Conservation (phyloP, 2,797 vertebrate species). For the Cetoscarus ocellatus region DNA sequence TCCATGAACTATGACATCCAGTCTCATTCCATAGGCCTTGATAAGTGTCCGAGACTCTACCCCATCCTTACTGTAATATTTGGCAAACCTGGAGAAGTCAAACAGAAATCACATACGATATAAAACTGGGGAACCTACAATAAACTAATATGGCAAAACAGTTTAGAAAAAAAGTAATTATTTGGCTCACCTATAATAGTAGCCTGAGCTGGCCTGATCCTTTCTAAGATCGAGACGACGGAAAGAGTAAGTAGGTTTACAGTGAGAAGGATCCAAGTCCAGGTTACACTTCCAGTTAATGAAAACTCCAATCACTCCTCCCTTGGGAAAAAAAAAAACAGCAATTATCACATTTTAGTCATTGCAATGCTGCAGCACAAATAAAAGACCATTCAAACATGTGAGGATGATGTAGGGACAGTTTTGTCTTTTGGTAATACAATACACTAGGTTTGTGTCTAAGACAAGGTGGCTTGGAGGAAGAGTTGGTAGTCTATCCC, state of each 20-base stretch:
- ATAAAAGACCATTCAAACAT: not conserved
- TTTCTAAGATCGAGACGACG: constrained; percentile 87
- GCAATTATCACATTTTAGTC: not conserved
- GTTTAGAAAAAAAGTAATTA: not conserved
- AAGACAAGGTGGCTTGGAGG: no score
- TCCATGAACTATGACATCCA: constrained; percentile 93
- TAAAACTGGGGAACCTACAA: not conserved
- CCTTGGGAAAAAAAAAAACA: constrained; percentile 72
- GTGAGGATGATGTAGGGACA: not conserved
- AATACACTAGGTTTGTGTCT: no score
- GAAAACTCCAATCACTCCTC: constrained; percentile 90
- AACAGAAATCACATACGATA: not conserved
- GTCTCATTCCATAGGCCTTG: constrained; percentile 91
- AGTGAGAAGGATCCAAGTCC: constrained; percentile 84
- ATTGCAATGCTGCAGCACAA: not conserved
- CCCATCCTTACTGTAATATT: constrained; percentile 86
- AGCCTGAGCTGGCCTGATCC: constrained; percentile 81
- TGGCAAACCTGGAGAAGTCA: constrained; percentile 87
- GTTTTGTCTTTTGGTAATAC: no score
- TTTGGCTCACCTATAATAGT: constrained; percentile 87
- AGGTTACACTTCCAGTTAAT: constrained; percentile 94
- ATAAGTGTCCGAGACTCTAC: constrained; percentile 87
- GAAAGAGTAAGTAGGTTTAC: constrained; percentile 90
- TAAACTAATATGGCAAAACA: not conserved
- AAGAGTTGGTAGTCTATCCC: no score